Evolutionary conservation across 2,797 vertebrate genomes (phyloP).

Genomic region (Tadarida brasiliensis): DNA sequence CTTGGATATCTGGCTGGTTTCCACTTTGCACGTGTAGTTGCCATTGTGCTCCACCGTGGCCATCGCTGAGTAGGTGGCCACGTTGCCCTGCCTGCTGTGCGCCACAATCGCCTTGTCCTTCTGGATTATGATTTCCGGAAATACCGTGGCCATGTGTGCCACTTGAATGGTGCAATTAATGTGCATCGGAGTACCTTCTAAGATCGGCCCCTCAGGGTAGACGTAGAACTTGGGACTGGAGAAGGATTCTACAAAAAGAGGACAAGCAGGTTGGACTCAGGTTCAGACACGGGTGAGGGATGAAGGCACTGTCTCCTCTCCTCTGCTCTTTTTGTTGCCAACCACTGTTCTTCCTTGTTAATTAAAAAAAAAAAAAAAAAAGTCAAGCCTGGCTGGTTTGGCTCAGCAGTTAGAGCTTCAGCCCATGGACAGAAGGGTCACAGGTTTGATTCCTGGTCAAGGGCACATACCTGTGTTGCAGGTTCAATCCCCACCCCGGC

Average conservation of each 20-base stretch:
- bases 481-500: too few relatives aligned
- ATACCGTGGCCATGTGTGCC: neutral
- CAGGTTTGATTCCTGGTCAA: too few relatives aligned
- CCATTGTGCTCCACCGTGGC: constrained; percentile 85
- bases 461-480: too few relatives aligned
- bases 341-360: neutral
- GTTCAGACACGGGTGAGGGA: neutral
- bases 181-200: constrained; percentile 86
- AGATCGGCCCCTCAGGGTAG: constrained; percentile 76
- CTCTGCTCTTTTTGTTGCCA: neutral
- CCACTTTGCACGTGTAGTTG: constrained; percentile 89
- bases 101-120: constrained; percentile 87
- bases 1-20: constrained; percentile 87
- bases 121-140: constrained; percentile 89
- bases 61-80: constrained; percentile 77
- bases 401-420: too few relatives aligned
- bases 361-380: neutral
- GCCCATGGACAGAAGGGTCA: too few relatives aligned
- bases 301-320: neutral
- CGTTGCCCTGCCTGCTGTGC: neutral
- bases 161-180: constrained; percentile 85
- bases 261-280: neutral
- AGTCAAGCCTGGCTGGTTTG: too few relatives aligned
- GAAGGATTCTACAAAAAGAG: constrained; percentile 86
- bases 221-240: constrained; percentile 83